Base-by-base conservation (phyloP, 2,888 invertebrate species). In the Agriopis marginaria region DNA sequence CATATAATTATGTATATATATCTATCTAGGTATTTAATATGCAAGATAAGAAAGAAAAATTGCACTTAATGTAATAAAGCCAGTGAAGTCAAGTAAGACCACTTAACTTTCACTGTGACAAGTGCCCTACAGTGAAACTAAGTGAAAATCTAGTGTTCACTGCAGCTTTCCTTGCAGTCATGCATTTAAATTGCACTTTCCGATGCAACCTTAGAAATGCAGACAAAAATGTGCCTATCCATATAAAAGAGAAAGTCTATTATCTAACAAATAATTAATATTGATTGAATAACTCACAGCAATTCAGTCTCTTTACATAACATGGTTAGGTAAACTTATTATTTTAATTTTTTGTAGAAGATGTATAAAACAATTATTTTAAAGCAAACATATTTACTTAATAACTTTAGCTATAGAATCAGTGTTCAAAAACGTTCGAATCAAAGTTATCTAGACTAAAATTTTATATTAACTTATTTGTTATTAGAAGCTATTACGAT, bases 81-180 rank as follows among this genome's bases (percentile, higher is more conserved):
- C 68, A 71, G 68, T 74, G 72, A 67, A 74, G 68, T 72, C 44
- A 47, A 72, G 68, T 72, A 69, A 65, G 63, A 71, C 70, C 64
- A 73, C 68, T 69, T 54, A 55, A 72, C 75, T 74, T 76, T 76
- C 74, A 71, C 74, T 63, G 50, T 66, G 64, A 64, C 68, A 72
- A 71, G 62, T 67, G 70, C 72, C 74, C 74, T 73, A 70, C 68
- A 71, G 75, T 73, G 75, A 74, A 76, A 76, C 75, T 73, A 71
- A 74, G 75, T 71, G 75, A 76, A 75, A 76, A 74, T 56, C 60
- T 65, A 71, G 63, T 70, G 66, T 68, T 65, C 65, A 47, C 65
- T 59, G 62, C 71, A 71, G 54, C 74, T 76, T 74, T 71, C 72
- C 65, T 70, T 65, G 60, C 65, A 54, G 59, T 55, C 51, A 42